phyloP scores from a whole-genome alignment of 2,113 vertebrate genomes.

The Bufo gargarizans region DNA sequence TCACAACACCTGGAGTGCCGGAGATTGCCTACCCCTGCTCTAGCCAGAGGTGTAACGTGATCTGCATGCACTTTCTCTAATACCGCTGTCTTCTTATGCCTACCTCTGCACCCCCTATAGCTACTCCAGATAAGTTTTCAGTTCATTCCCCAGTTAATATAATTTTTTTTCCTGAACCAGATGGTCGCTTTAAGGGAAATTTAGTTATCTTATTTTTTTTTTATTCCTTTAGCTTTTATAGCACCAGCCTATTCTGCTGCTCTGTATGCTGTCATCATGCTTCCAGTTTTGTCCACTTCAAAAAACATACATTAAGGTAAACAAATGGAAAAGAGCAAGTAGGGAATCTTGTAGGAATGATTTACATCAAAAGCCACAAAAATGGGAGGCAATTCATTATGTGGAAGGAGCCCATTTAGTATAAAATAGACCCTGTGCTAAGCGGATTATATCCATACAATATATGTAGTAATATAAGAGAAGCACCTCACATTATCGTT shows the following conservation, averaged over 20 bases:
- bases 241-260: neutral
- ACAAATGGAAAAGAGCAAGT: neutral
- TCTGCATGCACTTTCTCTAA: too few relatives aligned
- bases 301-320: neutral
- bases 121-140: too few relatives aligned
- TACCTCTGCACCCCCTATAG: too few relatives aligned
- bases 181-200: too few relatives aligned
- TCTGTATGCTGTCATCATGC: neutral
- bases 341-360: neutral
- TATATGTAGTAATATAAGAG: neutral
- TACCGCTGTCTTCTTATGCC: too few relatives aligned
- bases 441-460: neutral
- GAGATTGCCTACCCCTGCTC: too few relatives aligned
- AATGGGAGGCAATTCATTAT: neutral
- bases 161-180: too few relatives aligned
- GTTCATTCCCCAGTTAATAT: too few relatives aligned
- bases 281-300: neutral
- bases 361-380: conserved; percentile 8
- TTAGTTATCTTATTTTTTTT: neutral
- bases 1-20: too few relatives aligned
- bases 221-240: neutral
- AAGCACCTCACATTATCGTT: neutral
- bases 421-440: neutral
- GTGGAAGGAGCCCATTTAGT: neutral
- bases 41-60: too few relatives aligned